Conservation (phyloP, 2,888 invertebrate genomes). For the Drosophila mayaguana region DNA sequence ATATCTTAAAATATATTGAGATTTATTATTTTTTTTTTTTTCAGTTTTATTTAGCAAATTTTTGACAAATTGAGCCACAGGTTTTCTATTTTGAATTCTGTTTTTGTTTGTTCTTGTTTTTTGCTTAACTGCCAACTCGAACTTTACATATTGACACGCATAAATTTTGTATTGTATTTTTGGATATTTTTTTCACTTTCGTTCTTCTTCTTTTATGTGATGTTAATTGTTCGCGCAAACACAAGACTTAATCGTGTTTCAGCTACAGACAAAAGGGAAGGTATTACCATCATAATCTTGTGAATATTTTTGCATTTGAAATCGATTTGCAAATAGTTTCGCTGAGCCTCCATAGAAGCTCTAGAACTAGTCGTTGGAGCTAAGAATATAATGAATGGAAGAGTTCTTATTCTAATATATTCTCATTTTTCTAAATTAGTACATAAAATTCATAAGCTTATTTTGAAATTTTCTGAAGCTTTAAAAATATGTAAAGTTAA, state of each 20-base stretch:
- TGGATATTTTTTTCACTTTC: conserved; percentile 32
- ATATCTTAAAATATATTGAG: conserved; percentile 20
- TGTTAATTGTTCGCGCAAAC: conserved; percentile 52
- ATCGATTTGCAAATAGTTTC: conserved; percentile 1
- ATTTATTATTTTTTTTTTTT: background rate
- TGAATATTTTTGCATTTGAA: background rate
- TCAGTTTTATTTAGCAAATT: conserved; percentile 11
- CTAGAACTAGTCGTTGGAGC: background rate
- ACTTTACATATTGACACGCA: conserved; percentile 41
- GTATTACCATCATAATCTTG: conserved; percentile 4
- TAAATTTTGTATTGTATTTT: conserved; percentile 37
- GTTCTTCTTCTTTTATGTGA: conserved; percentile 12
- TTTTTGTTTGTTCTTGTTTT: conserved; percentile 3
- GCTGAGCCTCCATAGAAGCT: background rate
- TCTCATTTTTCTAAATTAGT: too few relatives aligned
- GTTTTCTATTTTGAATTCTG: conserved; percentile 28
- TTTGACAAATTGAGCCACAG: background rate
- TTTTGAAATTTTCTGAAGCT: too few relatives aligned
- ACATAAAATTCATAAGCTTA: too few relatives aligned
- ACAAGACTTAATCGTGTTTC: conserved; percentile 39
- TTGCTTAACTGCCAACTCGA: conserved; percentile 37
- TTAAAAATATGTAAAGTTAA: background rate
- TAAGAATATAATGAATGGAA: background rate
- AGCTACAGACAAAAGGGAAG: background rate
- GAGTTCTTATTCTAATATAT: too few relatives aligned